A percentile compares a stretch with the other conserved stretches of the same genome.
phyloP scores from a whole-genome alignment of 2,113 vertebrate species.

The Scortum barcoo region DNA sequence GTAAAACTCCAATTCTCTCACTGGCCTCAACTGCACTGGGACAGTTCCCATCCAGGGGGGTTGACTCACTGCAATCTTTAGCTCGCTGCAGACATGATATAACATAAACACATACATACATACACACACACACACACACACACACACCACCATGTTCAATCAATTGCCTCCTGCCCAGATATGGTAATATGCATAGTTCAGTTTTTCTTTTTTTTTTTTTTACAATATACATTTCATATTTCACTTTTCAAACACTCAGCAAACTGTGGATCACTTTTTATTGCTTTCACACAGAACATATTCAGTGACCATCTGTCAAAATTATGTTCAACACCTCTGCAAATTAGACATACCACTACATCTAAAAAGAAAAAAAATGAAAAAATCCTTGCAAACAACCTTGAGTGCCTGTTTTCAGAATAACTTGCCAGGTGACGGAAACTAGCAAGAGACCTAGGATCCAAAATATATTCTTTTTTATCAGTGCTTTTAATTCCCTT shows the following conservation, averaged over 20 bases:
- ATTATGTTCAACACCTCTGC: too few species aligned
- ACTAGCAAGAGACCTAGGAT: too few species aligned
- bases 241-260: not conserved
- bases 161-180: not conserved
- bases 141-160: conserved; percentile 2
- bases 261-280: not conserved
- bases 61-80: not conserved
- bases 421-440: too few species aligned
- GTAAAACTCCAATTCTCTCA: conserved; percentile 79
- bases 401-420: too few species aligned
- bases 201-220: too few species aligned
- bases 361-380: too few species aligned
- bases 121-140: not conserved
- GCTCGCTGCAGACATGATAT: conserved; percentile 36
- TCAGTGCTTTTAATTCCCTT: too few species aligned
- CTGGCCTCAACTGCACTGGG: conserved; percentile 78
- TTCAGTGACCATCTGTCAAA: too few species aligned
- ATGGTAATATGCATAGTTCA: not conserved
- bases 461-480: too few species aligned
- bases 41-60: conserved; percentile 44
- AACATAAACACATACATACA: not conserved
- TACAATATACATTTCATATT: too few species aligned
- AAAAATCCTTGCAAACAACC: too few species aligned
- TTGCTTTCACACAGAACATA: not conserved
- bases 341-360: too few species aligned